phyloP scores from a whole-genome alignment of 2,888 invertebrate species.

The Drosophila recens region DNA sequence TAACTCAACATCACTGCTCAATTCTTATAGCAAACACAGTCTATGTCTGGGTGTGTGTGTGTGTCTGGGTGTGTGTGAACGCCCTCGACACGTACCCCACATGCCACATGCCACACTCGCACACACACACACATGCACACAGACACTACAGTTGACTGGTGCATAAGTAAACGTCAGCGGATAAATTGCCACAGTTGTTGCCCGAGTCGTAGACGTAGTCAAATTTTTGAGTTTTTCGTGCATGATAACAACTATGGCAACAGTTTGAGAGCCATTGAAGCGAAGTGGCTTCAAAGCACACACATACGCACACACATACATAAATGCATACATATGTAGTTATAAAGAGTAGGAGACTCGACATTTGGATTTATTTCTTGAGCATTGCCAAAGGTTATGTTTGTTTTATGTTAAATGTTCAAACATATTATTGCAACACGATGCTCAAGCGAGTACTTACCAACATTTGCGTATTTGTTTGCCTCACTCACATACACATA shows the following conservation, averaged over 20 bases:
- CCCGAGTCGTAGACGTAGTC: constrained; percentile 46
- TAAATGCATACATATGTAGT: constrained; percentile 1
- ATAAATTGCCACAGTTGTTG: constrained; percentile 71
- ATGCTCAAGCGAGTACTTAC: constrained; percentile 65
- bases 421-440: constrained; percentile 80
- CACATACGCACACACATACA: neutral
- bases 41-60: constrained; percentile 1
- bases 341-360: constrained; percentile 5
- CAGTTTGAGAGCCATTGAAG: constrained; percentile 78
- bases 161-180: constrained; percentile 71
- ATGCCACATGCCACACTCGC: neutral
- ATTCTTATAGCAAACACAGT: constrained; percentile 75
- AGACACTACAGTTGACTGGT: constrained; percentile 37
- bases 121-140: too few species aligned
- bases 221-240: constrained; percentile 75
- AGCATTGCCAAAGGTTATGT: constrained; percentile 79
- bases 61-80: constrained; percentile 31
- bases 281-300: constrained; percentile 45
- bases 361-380: constrained; percentile 47
- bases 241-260: constrained; percentile 79
- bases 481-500: neutral
- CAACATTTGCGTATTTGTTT: constrained; percentile 67
- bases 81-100: constrained; percentile 45
- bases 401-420: constrained; percentile 83
- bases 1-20: constrained; percentile 60